phyloP scores from a whole-genome alignment of 2,797 vertebrate species.

The Gymnothorax reevesii region DNA sequence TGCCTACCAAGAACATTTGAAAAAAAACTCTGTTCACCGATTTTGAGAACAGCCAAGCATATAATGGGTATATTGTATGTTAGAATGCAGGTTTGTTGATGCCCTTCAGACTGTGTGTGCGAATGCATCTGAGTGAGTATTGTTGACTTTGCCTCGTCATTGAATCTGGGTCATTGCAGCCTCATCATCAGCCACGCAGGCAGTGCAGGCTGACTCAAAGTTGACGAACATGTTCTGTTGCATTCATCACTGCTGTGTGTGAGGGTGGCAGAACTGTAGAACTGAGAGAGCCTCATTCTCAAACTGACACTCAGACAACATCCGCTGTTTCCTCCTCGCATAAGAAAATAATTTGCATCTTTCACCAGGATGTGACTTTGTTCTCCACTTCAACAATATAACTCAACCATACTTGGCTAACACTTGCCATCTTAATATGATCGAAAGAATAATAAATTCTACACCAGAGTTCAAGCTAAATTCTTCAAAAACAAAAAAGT shows the following conservation, averaged over 20 bases:
- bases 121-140: background rate
- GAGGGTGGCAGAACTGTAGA: background rate
- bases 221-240: slow-evolving; percentile 1
- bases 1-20: background rate
- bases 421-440: background rate
- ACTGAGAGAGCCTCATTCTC: background rate
- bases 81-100: background rate
- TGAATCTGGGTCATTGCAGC: background rate
- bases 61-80: background rate
- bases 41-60: background rate
- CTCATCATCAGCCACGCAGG: background rate
- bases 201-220: background rate
- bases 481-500: background rate
- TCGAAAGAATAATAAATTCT: background rate
- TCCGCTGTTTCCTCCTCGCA: background rate
- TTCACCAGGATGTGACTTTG: background rate
- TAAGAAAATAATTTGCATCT: background rate
- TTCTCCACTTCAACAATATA: background rate
- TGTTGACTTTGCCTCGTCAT: background rate
- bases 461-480: background rate
- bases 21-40: background rate
- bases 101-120: background rate
- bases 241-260: background rate
- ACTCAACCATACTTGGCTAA: too few relatives aligned
- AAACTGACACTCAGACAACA: background rate